Evolutionary conservation across 2,888 invertebrate genomes (phyloP).

Genomic region (Drymonia ruficornis): DNA sequence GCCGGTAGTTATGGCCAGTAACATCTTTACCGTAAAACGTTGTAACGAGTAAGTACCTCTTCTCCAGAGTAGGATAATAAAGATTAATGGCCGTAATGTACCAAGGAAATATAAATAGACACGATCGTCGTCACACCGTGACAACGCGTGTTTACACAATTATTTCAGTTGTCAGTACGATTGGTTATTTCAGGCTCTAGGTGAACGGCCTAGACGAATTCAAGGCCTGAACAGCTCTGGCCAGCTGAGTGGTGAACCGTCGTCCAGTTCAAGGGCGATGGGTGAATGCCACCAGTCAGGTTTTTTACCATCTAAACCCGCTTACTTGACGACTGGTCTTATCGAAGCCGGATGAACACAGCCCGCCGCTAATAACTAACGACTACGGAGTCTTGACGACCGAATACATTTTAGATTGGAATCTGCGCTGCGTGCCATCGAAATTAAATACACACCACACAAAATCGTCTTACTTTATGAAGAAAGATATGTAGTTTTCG

Average conservation of each 20-base stretch:
- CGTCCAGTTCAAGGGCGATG: slow-evolving; percentile 77
- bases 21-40: slow-evolving; percentile 44
- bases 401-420: slow-evolving; percentile 21
- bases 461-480: too few relatives aligned
- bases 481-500: too few relatives aligned
- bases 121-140: slow-evolving; percentile 38
- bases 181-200: slow-evolving; percentile 58
- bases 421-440: too few relatives aligned
- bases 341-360: slow-evolving; percentile 70
- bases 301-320: slow-evolving; percentile 71
- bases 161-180: slow-evolving; percentile 40
- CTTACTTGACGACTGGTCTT: slow-evolving; percentile 69
- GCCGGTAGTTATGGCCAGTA: slow-evolving; percentile 42
- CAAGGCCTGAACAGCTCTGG: slow-evolving; percentile 71
- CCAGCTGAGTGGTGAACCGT: slow-evolving; percentile 77
- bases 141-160: slow-evolving; percentile 35
- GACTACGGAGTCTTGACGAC: slow-evolving; percentile 33
- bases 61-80: slow-evolving; percentile 46
- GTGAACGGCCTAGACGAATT: slow-evolving; percentile 74
- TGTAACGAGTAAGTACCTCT: slow-evolving; percentile 42
- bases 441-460: too few relatives aligned
- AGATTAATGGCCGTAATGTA: slow-evolving; percentile 48
- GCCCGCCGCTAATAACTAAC: slow-evolving; percentile 57
- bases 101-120: slow-evolving; percentile 29
- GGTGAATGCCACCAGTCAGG: slow-evolving; percentile 79